Evolutionary conservation across 2,797 vertebrate species (phyloP).

Genomic region (Salarias fasciatus): DNA sequence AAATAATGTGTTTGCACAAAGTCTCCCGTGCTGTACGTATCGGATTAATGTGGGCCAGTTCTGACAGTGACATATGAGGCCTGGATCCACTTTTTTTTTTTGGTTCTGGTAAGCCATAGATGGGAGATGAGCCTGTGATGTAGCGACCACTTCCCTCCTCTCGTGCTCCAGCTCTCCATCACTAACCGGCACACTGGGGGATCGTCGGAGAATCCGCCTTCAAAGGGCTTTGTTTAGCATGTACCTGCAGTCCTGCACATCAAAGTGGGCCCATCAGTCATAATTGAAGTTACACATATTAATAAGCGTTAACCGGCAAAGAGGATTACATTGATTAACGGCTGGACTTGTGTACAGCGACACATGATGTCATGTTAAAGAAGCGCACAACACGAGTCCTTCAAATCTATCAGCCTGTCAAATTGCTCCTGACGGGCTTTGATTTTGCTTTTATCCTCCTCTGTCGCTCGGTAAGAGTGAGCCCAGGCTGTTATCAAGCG

Average conservation of each 20-base stretch:
- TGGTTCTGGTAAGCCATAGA: slow-evolving; percentile 16
- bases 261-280: slow-evolving; percentile 55
- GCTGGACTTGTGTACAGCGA: slow-evolving; percentile 24
- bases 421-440: slow-evolving; percentile 65
- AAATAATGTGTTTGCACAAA: slow-evolving; percentile 62
- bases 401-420: slow-evolving; percentile 57
- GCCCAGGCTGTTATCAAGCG: slow-evolving; percentile 50
- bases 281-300: slow-evolving; percentile 41
- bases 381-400: slow-evolving; percentile 19
- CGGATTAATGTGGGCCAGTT: slow-evolving; percentile 53
- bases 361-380: slow-evolving; percentile 46
- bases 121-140: slow-evolving; percentile 32
- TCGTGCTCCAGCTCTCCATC: slow-evolving; percentile 28
- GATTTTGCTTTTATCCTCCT: slow-evolving; percentile 60
- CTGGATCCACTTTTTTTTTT: slow-evolving; percentile 9
- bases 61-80: slow-evolving; percentile 68
- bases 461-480: slow-evolving; percentile 40
- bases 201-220: slow-evolving; percentile 51
- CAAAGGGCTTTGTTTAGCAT: slow-evolving; percentile 45
- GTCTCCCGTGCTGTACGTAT: slow-evolving; percentile 54
- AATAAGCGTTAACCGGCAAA: slow-evolving; percentile 21
- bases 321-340: slow-evolving; percentile 8
- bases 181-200: slow-evolving; percentile 37
- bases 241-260: slow-evolving; percentile 51
- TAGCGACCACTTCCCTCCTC: slow-evolving; percentile 31